These are phyloP conservation scores for Chloropsis cyanopogon DNA, from an alignment of 2,113 vertebrate species.

Conservation along the genomic window DNA sequence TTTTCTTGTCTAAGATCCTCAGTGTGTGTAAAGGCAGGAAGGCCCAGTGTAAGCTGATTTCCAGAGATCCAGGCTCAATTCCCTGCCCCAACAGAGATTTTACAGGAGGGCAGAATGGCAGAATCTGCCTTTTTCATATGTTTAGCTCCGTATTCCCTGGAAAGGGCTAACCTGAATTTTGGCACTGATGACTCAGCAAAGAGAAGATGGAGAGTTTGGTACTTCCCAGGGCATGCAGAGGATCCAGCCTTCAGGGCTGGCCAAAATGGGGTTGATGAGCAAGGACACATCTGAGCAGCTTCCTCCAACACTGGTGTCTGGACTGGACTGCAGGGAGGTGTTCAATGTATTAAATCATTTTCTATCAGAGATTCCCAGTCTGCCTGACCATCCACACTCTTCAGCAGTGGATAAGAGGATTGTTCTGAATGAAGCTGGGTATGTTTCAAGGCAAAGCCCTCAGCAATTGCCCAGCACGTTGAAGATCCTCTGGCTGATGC, in stretches of 20 bases:
- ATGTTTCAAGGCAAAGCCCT: background rate
- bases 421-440: background rate
- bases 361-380: background rate
- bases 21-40: background rate
- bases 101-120: background rate
- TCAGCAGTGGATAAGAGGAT: background rate
- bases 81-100: background rate
- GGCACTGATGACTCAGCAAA: no score
- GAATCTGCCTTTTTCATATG: background rate
- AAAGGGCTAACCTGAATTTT: background rate
- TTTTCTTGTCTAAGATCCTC: background rate
- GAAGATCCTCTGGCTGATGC: background rate
- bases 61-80: background rate
- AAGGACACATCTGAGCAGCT: background rate
- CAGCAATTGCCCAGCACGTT: background rate
- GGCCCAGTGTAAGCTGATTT: background rate
- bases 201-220: background rate
- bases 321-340: background rate
- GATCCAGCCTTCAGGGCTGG: background rate
- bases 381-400: background rate
- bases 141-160: background rate
- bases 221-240: background rate
- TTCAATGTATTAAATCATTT: background rate
- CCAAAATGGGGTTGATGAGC: background rate
- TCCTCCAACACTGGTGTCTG: background rate